Percentiles rank a stretch among this genome's conserved stretches.
Conservation (phyloP, 2,113 vertebrate species). For the Hippocampus mohnikei region DNA sequence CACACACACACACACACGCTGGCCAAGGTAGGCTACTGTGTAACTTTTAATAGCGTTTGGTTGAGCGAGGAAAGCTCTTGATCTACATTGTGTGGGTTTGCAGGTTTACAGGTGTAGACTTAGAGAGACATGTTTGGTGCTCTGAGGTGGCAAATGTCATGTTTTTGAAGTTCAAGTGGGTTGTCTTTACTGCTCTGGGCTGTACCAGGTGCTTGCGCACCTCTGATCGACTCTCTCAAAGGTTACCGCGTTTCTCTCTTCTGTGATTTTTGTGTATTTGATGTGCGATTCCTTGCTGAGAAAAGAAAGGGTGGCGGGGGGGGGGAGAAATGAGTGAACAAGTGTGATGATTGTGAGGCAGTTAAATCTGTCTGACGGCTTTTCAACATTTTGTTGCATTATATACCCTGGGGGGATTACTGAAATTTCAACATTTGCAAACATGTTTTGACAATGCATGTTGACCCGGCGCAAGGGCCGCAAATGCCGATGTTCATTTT, state of each 20-base stretch:
- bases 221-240: constrained; percentile 73
- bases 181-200: constrained; percentile 72
- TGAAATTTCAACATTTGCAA: constrained; percentile 24
- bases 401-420: constrained; percentile 31
- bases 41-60: constrained; percentile 65
- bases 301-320: constrained; percentile 33
- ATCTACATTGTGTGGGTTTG: constrained; percentile 64
- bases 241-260: constrained; percentile 67
- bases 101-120: constrained; percentile 66
- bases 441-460: not conserved
- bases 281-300: constrained; percentile 60
- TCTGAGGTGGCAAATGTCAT: constrained; percentile 73
- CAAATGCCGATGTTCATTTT: not conserved
- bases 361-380: constrained; percentile 50
- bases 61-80: constrained; percentile 47
- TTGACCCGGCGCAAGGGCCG: not conserved
- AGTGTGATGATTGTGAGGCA: constrained; percentile 55
- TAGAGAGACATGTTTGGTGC: constrained; percentile 64
- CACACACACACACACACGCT: constrained; percentile 3
- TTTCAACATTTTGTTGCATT: constrained; percentile 28
- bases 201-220: constrained; percentile 65
- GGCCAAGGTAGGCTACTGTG: constrained; percentile 29
- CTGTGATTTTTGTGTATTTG: constrained; percentile 67
- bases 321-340: constrained; percentile 42
- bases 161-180: constrained; percentile 73